Evolutionary conservation across 2,113 vertebrate genomes (phyloP).

Genomic region (Elanoides forficatus): DNA sequence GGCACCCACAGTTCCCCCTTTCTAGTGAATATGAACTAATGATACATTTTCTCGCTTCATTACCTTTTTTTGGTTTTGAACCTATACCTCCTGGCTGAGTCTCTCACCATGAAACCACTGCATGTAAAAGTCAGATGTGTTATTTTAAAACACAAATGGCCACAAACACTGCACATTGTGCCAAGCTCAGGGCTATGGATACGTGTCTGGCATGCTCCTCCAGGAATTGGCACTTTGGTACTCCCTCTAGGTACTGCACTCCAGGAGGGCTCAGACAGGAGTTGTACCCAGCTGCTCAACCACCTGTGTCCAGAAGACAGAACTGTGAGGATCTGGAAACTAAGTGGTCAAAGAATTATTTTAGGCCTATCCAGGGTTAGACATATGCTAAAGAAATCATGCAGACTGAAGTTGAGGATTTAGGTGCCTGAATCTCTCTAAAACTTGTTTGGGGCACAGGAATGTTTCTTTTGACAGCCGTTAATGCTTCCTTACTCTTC

Average conservation of each 20-base stretch:
- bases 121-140: neutral
- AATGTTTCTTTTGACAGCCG: neutral
- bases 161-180: neutral
- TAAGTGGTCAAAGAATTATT: neutral
- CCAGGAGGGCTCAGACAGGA: neutral
- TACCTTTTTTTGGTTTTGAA: neutral
- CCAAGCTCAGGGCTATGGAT: neutral
- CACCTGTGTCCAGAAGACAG: neutral
- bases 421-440: neutral
- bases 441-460: neutral
- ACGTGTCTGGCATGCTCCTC: neutral
- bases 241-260: neutral
- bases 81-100: neutral
- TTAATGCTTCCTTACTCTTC: neutral
- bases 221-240: neutral
- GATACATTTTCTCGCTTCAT: neutral
- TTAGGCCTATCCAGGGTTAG: neutral
- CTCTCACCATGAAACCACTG: neutral
- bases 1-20: neutral
- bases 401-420: neutral
- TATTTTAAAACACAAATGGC: neutral
- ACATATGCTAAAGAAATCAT: neutral
- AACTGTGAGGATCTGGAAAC: neutral
- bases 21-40: neutral
- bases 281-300: neutral